phyloP scores from a whole-genome alignment of 1,140 invertebrate species.

The Drosophila neocordata region DNA sequence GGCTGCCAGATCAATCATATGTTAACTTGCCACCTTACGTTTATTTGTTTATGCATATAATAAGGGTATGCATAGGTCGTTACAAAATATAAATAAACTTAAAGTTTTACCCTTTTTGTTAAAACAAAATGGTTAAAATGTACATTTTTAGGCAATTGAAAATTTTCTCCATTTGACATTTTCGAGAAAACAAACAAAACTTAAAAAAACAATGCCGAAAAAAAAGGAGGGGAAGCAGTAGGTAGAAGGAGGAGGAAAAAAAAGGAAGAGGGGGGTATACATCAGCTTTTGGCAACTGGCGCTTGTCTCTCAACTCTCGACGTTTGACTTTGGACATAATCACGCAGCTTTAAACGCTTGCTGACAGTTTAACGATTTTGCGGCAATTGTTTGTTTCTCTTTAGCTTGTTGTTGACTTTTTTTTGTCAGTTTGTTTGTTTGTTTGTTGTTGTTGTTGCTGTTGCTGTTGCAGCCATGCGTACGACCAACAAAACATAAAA shows the following conservation, averaged over 20 bases:
- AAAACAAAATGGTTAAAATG: conserved; percentile 31
- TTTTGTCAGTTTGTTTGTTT: conserved; percentile 33
- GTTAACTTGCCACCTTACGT: no score
- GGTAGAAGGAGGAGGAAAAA: no score
- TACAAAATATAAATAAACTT: conserved; percentile 32
- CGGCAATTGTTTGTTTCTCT: conserved; percentile 73
- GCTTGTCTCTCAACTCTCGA: conserved; percentile 47
- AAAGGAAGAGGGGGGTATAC: background rate
- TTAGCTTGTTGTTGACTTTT: conserved; percentile 38
- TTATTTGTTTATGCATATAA: no score
- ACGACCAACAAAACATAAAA: conserved; percentile 43
- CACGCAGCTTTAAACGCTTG: conserved; percentile 74
- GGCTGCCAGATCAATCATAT: no score
- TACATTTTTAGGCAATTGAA: conserved; percentile 67
- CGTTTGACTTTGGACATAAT: conserved; percentile 69
- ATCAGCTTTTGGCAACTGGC: conserved; percentile 44
- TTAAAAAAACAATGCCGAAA: conserved; percentile 11
- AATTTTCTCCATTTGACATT: conserved; percentile 63
- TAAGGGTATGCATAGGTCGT: no score
- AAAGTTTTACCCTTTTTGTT: background rate
- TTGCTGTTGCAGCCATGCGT: conserved; percentile 71
- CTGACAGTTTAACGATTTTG: conserved; percentile 82
- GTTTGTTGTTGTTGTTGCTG: conserved; percentile 13
- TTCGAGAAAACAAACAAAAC: conserved; percentile 12
- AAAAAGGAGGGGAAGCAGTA: background rate